Base-by-base conservation (phyloP, 2,113 vertebrate genomes). In the Lonchura striata region DNA sequence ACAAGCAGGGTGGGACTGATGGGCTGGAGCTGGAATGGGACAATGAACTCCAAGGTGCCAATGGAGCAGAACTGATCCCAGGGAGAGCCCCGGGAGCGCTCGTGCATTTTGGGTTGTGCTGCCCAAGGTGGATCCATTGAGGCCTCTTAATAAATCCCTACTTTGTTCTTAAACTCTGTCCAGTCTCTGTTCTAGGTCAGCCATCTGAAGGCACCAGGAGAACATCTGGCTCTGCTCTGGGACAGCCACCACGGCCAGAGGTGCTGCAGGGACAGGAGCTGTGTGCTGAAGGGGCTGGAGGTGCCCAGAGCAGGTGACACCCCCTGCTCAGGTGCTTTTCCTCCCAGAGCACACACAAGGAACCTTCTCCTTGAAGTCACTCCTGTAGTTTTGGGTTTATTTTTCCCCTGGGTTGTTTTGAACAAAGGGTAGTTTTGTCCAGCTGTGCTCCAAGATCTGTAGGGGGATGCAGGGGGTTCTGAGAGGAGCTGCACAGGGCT, bases 311-410 rank as follows among this genome's bases (percentile, higher is more conserved):
- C 54, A 8, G 2, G 53, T 53, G 57, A 37, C 37, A 33, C 2
- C 1, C 8, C 6, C 0, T 46, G 35, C 0, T n/a, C 23, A 0
- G 0, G 15, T n/a, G 52, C 13, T 15, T 79, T 54, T 50, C 31
- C 52, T 77, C 27, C 61, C 86, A 52, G 47, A 42, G 53, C 52
- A 57, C 30, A 27, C 66, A 41, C 15, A 64, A 1, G 39, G 5
- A 49, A 31, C 22, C 69, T 47, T 19, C 39, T 35, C 4, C n/a
- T 21, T 28, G 6, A 2, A 47, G 50, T 23, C 44, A 28, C 18
- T 68, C 13, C 35, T 50, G 16, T 57, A 1, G 0, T 16, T 41
- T 24, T 13, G 17, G 8, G 5, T 15, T 39, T 28, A 20, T 59
- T 59, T 59, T 59, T 7, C 10, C 10, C 22, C 4, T 4, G 14